Percentiles rank a stretch among this genome's conserved stretches.
Conservation (phyloP, 2,888 invertebrate species). For the Eupithecia insigniata region DNA sequence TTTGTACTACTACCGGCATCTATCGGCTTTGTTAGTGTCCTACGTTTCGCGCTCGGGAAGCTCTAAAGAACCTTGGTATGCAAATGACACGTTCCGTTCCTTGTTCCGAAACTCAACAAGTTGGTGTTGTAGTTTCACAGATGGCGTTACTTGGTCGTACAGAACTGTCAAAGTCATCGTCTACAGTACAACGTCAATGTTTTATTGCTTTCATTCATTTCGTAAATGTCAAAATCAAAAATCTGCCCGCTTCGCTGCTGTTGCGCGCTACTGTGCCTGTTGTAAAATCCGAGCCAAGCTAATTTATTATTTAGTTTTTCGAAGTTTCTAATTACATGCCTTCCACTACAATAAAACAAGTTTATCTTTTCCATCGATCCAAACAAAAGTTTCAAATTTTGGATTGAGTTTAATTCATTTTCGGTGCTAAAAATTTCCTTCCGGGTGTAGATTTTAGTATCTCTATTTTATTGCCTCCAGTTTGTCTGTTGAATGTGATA, state of each 20-base stretch:
- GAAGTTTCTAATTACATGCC: slow-evolving; percentile 70
- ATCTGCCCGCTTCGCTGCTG: background rate
- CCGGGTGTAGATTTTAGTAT: slow-evolving; percentile 69
- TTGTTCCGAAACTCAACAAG: background rate
- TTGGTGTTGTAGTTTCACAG: slow-evolving; percentile 53
- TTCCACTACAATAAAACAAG: slow-evolving; percentile 52
- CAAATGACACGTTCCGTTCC: slow-evolving; percentile 52
- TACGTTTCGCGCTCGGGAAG: background rate
- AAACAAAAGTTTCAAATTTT: slow-evolving; percentile 61
- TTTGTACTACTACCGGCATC: slow-evolving; percentile 43
- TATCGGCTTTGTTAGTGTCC: slow-evolving; percentile 49
- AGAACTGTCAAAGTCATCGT: background rate
- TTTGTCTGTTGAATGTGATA: slow-evolving; percentile 52
- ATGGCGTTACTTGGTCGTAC: slow-evolving; percentile 62
- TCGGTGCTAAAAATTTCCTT: slow-evolving; percentile 67
- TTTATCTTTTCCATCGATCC: slow-evolving; percentile 58
- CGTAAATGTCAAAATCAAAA: slow-evolving; percentile 35
- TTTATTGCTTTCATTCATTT: slow-evolving; percentile 30
- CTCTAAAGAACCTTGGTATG: slow-evolving; percentile 50
- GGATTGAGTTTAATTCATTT: slow-evolving; percentile 68
- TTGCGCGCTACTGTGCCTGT: slow-evolving; percentile 7
- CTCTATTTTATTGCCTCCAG: slow-evolving; percentile 58
- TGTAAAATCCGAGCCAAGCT: slow-evolving; percentile 77
- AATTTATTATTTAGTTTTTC: slow-evolving; percentile 78
- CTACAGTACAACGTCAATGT: slow-evolving; percentile 41